Percentiles rank a stretch among this genome's conserved stretches.
Evolutionary conservation across 2,113 vertebrate genomes (phyloP).

Genomic region (Limanda limanda): DNA sequence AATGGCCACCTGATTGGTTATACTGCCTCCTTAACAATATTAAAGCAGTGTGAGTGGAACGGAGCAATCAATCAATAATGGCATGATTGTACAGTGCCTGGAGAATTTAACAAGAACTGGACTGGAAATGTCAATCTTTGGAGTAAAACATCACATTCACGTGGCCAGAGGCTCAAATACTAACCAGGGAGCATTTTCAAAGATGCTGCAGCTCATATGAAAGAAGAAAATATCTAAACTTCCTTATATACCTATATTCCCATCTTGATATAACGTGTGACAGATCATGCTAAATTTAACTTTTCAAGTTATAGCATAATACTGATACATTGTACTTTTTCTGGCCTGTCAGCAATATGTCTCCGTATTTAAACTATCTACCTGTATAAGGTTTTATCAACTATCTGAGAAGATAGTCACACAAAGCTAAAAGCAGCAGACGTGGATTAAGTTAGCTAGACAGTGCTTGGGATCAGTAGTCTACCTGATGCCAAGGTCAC

Average conservation of each 20-base stretch:
- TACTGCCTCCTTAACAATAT: slow-evolving; percentile 48
- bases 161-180: not conserved
- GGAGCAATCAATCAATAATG: slow-evolving; percentile 36
- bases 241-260: not conserved
- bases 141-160: not conserved
- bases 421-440: too few species aligned
- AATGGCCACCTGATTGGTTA: slow-evolving; percentile 43
- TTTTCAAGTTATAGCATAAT: too few species aligned
- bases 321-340: too few species aligned
- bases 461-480: too few species aligned
- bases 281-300: too few species aligned
- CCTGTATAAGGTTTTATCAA: too few species aligned
- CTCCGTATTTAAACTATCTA: too few species aligned
- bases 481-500: too few species aligned
- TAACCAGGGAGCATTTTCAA: not conserved
- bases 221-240: not conserved
- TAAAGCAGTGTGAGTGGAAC: slow-evolving; percentile 37
- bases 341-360: too few species aligned
- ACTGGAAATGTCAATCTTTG: slow-evolving; percentile 12
- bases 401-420: too few species aligned
- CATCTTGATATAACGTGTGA: too few species aligned
- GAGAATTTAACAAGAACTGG: slow-evolving; percentile 15
- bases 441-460: too few species aligned
- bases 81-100: slow-evolving; percentile 9
- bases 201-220: not conserved